phyloP scores from a whole-genome alignment of 2,797 vertebrate species.

The Bradypus variegatus region DNA sequence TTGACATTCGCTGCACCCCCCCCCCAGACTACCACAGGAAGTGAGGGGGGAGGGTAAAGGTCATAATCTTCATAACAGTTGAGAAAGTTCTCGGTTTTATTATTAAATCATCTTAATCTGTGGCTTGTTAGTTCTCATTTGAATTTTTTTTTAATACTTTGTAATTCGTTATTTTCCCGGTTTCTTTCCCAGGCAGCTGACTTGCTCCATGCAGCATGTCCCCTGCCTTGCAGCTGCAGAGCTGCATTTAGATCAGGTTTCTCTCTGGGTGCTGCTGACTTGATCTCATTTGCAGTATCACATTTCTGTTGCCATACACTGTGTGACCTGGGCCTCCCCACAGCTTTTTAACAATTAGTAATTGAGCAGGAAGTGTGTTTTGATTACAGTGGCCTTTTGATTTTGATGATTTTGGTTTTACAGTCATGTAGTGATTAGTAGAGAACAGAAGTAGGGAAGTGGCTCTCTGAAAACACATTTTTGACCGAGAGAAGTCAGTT shows the following conservation, averaged over 20 bases:
- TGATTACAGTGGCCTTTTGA: conserved; percentile 80
- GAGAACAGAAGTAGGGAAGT: conserved; percentile 71
- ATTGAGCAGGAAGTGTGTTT: conserved; percentile 78
- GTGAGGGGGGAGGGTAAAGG: too few relatives aligned
- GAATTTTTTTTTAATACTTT: background rate
- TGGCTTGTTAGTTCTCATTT: background rate
- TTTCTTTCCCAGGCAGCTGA: conserved; percentile 34
- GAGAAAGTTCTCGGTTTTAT: background rate
- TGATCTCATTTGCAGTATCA: conserved; percentile 66
- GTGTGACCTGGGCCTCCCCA: conserved; percentile 79
- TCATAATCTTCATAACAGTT: background rate
- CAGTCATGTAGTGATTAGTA: conserved; percentile 77
- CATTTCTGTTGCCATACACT: conserved; percentile 66
- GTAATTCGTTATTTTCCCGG: conserved; percentile 20
- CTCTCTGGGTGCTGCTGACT: conserved; percentile 60
- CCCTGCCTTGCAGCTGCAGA: conserved; percentile 46
- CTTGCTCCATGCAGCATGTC: conserved; percentile 38
- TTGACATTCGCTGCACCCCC: background rate
- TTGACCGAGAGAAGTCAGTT: conserved; percentile 82
- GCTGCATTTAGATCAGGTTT: conserved; percentile 59
- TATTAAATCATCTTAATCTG: background rate
- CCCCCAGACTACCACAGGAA: background rate
- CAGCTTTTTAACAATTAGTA: conserved; percentile 78
- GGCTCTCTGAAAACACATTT: conserved; percentile 80
- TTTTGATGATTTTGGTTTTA: conserved; percentile 70